Conservation (phyloP, 2,888 invertebrate genomes). For the Alloplasta piceator region DNA sequence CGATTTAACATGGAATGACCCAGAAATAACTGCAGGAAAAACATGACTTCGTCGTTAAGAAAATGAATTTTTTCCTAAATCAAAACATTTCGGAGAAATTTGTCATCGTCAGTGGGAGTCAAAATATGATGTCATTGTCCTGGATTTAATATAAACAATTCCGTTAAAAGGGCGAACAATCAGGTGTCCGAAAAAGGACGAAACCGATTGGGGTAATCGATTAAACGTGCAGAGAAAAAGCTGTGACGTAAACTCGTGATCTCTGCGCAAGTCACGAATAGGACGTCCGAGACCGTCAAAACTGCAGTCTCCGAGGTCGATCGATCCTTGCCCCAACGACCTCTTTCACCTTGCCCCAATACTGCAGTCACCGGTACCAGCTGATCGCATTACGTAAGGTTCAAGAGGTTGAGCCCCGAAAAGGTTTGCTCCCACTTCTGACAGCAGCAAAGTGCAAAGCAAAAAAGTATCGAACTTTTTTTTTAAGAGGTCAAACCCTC, state of each 20-base stretch:
- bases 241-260: constrained; percentile 45
- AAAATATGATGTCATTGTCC: no score
- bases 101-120: no score
- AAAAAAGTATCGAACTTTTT: no score
- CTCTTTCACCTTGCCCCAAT: constrained; percentile 54
- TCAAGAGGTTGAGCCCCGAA: background rate
- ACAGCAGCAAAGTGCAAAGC: background rate
- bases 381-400: constrained; percentile 58
- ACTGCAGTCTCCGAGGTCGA: constrained; percentile 59
- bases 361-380: constrained; percentile 35
- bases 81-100: no score
- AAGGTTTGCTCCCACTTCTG: constrained; percentile 10
- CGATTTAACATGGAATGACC: no score
- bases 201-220: constrained; percentile 19
- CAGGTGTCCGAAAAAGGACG: no score
- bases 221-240: constrained; percentile 6
- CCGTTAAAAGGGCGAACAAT: no score
- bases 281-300: constrained; percentile 55
- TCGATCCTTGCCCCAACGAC: constrained; percentile 58
- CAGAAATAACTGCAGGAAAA: no score
- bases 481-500: no score
- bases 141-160: no score
- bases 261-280: constrained; percentile 51
- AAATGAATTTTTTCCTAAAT: no score
- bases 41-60: no score